These are phyloP conservation scores for Drosophila limbata DNA, from an alignment of 2,888 invertebrate species.

Conservation along the genomic window DNA sequence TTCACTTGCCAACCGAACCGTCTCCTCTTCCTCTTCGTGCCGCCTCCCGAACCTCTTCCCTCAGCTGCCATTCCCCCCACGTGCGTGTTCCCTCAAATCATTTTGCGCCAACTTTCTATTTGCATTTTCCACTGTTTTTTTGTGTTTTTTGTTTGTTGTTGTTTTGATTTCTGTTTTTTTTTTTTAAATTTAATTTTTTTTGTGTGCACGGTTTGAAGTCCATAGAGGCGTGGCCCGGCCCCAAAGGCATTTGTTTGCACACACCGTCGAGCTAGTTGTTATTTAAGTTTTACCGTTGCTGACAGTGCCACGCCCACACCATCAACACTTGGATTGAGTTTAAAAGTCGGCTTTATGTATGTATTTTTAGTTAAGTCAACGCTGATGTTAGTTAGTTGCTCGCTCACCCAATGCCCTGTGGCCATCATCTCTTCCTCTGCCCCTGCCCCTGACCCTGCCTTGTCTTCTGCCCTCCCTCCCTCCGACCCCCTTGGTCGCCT, in stretches of 20 bases:
- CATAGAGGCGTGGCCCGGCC: conserved; percentile 29
- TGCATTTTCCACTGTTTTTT: conserved; percentile 46
- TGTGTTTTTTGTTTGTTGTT: conserved; percentile 1
- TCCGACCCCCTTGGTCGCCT: neutral
- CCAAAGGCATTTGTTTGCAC: conserved; percentile 52
- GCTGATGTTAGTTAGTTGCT: conserved; percentile 35
- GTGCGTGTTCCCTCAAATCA: conserved; percentile 50
- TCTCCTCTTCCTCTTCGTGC: neutral
- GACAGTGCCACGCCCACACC: conserved; percentile 22
- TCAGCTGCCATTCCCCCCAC: neutral
- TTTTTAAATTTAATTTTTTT: conserved; percentile 19
- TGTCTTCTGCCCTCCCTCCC: neutral
- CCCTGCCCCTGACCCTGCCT: neutral
- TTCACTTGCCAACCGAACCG: neutral
- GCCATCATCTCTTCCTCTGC: neutral
- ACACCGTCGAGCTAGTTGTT: conserved; percentile 55
- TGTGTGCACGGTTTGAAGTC: conserved; percentile 11
- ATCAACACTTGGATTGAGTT: conserved; percentile 23
- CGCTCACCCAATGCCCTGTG: conserved; percentile 13
- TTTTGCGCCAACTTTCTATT: conserved; percentile 65
- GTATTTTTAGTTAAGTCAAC: conserved; percentile 55
- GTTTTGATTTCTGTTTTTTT: conserved; percentile 13
- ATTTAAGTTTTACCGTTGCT: conserved; percentile 56
- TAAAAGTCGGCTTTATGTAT: conserved; percentile 33
- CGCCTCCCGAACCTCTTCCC: neutral